phyloP scores from a whole-genome alignment of 2,113 vertebrate species.

The Picathartes gymnocephalus region DNA sequence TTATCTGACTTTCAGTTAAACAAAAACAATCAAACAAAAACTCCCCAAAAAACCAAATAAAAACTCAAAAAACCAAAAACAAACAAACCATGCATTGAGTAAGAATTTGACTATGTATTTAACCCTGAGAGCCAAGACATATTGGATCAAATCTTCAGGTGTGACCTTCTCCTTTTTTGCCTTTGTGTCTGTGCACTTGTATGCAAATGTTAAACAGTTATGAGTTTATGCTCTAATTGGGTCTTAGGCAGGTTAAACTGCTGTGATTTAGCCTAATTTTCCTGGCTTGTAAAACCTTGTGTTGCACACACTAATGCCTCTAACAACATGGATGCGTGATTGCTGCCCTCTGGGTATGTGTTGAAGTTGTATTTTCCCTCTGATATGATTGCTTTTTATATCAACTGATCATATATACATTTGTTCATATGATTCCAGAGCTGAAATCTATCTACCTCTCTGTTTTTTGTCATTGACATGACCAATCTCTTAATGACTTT shows the following conservation, averaged over 20 bases:
- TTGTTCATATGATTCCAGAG: neutral
- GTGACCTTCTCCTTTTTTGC: neutral
- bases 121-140: neutral
- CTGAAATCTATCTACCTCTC: neutral
- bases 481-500: neutral
- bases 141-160: neutral
- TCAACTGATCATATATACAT: neutral
- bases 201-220: neutral
- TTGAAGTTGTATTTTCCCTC: neutral
- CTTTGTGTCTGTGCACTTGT: neutral
- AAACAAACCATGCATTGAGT: fast-evolving
- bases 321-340: neutral
- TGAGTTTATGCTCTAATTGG: neutral
- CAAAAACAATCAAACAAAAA: neutral
- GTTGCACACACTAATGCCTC: neutral
- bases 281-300: neutral
- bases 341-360: neutral
- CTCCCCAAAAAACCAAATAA: too few relatives aligned
- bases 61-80: neutral
- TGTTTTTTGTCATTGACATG: neutral
- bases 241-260: neutral
- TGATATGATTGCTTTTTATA: neutral
- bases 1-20: neutral
- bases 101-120: neutral
- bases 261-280: neutral